Evolutionary conservation across 2,797 vertebrate genomes (phyloP), one percentile per base, ranked within the genome.

Genomic region (Chelidonichthys spinosus): DNA sequence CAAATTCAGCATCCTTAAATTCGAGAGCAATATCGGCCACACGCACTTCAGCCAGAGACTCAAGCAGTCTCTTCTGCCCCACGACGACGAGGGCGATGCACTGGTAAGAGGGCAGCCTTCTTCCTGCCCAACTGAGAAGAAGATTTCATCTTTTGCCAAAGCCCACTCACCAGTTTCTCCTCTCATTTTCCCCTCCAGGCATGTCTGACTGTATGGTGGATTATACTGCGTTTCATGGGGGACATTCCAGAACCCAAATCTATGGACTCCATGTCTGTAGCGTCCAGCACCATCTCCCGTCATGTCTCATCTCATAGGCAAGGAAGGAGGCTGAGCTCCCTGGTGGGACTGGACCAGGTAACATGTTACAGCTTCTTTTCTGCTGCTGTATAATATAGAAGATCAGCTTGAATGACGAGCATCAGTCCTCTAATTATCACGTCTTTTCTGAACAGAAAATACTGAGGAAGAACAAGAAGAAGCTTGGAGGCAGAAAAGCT

Each of bases 221-320:
- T 97, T 77, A 97, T 99, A 79, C 77, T 98, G 87, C 95, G 97
- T 69, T 99, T 96, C 92, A 99, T 99, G 98, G 97, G 94, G 5
- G 98, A 99, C 82, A 84, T 97, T 25, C 94, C 95, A 0, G 98
- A 99, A 75, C 96, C 95, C 2, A 92, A 78, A 60, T 69, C 92
- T 13, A 78, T 68, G 40, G 93, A 86, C 35, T 25, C 78, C 0
- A 0, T 55, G 7, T 90, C 87, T 54, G 33, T 78, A 18, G 11
- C 40, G 0, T 80, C 87, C 0, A 85, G 79, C 66, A 71, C 70
- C 61, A 37, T 79, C 17, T 55, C 80, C 7, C 78, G 52, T n/a
- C 72, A 79, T 13, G 17, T 79, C 25, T 25, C 25, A 43, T 68
- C 79, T 33, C 33, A 74, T 0, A 89, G 84, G 25, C 88, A 84